Percentiles rank a stretch among this genome's conserved stretches.
These are phyloP conservation scores for Balaenoptera acutorostrata DNA, from an alignment of 2,113 vertebrate genomes.

Conservation along the genomic window DNA sequence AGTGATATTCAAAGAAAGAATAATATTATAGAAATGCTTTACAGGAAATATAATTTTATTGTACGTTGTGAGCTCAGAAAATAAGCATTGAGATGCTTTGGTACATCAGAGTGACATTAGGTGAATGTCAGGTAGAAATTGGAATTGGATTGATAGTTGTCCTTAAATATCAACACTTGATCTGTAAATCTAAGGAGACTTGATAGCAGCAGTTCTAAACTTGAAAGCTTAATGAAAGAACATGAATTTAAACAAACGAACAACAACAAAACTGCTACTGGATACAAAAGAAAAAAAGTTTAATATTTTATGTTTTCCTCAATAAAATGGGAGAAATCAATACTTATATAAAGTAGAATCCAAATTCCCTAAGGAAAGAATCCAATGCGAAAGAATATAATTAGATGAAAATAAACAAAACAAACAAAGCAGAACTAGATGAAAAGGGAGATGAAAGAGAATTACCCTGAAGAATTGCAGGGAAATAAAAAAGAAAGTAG, in stretches of 20 bases:
- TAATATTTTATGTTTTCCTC: neutral
- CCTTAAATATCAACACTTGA: neutral
- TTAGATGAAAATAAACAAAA: neutral
- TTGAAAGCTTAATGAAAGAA: neutral
- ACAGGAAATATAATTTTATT: neutral
- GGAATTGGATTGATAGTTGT: neutral
- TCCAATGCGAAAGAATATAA: neutral
- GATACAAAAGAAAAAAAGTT: neutral
- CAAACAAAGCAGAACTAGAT: neutral
- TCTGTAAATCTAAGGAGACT: neutral
- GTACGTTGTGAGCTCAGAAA: neutral
- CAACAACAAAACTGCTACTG: neutral
- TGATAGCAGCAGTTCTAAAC: neutral
- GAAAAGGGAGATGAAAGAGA: neutral
- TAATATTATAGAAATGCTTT: neutral
- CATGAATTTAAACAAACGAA: neutral
- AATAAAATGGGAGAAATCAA: neutral
- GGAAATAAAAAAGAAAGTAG: neutral
- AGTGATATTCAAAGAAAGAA: neutral
- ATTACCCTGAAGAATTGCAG: neutral
- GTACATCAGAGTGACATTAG: neutral
- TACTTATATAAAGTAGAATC: neutral
- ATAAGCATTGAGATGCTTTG: neutral
- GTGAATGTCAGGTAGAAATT: neutral
- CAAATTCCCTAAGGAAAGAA: neutral